phyloP scores from a whole-genome alignment of 2,888 invertebrate species.

The Cyclophora punctaria region DNA sequence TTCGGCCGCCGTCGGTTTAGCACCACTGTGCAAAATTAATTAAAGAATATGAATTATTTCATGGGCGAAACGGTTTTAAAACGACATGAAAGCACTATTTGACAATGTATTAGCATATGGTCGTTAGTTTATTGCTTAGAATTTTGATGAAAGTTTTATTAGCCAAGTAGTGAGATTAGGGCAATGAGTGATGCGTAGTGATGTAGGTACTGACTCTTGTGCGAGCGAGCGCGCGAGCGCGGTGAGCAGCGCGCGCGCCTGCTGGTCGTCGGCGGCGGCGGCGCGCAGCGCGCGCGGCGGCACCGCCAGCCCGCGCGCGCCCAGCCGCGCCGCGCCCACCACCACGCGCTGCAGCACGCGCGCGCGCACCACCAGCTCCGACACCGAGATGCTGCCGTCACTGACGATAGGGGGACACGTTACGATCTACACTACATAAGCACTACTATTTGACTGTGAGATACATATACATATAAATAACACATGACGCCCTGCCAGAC shows the following conservation, averaged over 20 bases:
- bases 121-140: too few relatives aligned
- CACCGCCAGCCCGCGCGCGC: slow-evolving; percentile 58
- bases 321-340: slow-evolving; percentile 65
- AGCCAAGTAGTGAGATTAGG: too few relatives aligned
- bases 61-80: too few relatives aligned
- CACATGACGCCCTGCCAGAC: too few relatives aligned
- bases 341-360: slow-evolving; percentile 64
- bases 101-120: too few relatives aligned
- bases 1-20: slow-evolving; percentile 55
- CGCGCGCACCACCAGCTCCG: slow-evolving; percentile 62
- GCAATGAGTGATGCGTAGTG: too few relatives aligned
- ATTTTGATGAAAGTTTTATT: too few relatives aligned
- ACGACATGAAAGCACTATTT: too few relatives aligned
- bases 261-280: slow-evolving; percentile 23
- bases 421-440: too few relatives aligned
- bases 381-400: slow-evolving; percentile 49
- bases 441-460: too few relatives aligned
- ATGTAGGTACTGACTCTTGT: slow-evolving; percentile 15
- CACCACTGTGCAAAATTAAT: slow-evolving; percentile 21
- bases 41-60: too few relatives aligned
- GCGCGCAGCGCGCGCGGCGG: slow-evolving; percentile 50
- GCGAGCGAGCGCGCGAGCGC: slow-evolving; percentile 39
- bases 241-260: slow-evolving; percentile 48
- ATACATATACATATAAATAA: too few relatives aligned
- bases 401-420: slow-evolving; percentile 17